Evolutionary conservation across 37 sponge, comb jelly and placozoan species (phyloP).

Genomic region (Bolinopsis microptera): DNA sequence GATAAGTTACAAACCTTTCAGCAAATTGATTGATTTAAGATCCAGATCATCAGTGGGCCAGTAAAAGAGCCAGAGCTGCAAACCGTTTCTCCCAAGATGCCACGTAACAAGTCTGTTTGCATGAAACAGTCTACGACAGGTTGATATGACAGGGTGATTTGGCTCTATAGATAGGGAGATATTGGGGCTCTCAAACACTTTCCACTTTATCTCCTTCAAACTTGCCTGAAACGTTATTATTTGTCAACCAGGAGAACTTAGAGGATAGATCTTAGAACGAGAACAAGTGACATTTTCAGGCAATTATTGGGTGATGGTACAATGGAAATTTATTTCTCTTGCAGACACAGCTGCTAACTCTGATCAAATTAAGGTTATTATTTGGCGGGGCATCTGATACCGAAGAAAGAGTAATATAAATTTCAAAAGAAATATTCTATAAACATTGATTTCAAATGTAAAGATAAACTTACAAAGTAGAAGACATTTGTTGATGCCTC

Average conservation of each 20-base stretch:
- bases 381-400: too few species aligned
- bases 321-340: too few species aligned
- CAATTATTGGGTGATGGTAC: too few species aligned
- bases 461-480: constrained; percentile 15
- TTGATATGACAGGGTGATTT: constrained; percentile 27
- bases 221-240: constrained; percentile 11
- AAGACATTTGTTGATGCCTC: constrained; percentile 42
- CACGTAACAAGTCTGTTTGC: constrained; percentile 23
- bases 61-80: constrained; percentile 5
- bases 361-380: too few species aligned
- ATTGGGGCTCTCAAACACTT: constrained; percentile 29
- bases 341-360: too few species aligned
- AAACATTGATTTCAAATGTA: background rate
- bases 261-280: too few species aligned
- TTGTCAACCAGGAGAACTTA: too few species aligned
- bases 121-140: background rate
- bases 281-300: too few species aligned
- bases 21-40: background rate
- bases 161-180: background rate
- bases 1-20: too few species aligned
- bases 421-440: background rate
- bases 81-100: constrained; percentile 3
- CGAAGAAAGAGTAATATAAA: background rate
- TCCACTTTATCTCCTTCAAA: constrained; percentile 25
- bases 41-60: constrained; percentile 11